Conservation (phyloP, 2,888 invertebrate species). For the Cosmia pyralina region DNA sequence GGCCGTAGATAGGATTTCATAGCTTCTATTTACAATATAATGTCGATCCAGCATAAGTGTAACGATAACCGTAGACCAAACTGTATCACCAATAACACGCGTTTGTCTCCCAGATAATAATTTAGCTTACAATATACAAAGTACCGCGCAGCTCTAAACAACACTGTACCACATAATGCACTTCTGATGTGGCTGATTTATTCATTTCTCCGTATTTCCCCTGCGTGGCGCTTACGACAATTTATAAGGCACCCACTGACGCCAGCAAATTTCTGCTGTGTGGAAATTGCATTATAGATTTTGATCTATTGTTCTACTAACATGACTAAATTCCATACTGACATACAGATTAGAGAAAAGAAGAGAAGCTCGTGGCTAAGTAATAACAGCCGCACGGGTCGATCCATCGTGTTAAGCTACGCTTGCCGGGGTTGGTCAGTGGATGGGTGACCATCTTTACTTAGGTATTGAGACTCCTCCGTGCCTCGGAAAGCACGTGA, state of each 20-base stretch:
- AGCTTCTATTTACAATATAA: neutral
- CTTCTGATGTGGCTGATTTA: slow-evolving; percentile 14
- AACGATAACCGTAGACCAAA: neutral
- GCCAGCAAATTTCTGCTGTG: slow-evolving; percentile 6
- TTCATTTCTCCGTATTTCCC: slow-evolving; percentile 14
- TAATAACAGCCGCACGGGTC: too few species aligned
- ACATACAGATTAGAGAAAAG: neutral
- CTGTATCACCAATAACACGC: neutral
- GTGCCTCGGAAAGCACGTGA: too few species aligned
- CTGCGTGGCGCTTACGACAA: slow-evolving; percentile 20
- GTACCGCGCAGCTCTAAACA: neutral
- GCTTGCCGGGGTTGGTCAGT: too few species aligned
- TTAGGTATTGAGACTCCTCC: too few species aligned
- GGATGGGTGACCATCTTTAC: too few species aligned
- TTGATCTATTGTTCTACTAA: slow-evolving; percentile 4
- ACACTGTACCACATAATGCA: slow-evolving; percentile 10
- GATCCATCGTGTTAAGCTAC: too few species aligned
- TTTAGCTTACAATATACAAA: slow-evolving; percentile 1
- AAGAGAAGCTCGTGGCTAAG: too few species aligned
- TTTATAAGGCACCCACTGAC: slow-evolving; percentile 13
- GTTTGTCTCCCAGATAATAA: slow-evolving; percentile 10
- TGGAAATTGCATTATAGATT: slow-evolving; percentile 42
- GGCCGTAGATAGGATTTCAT: neutral
- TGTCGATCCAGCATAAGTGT: neutral
- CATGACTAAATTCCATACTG: neutral